Conservation (phyloP, 2,113 vertebrate species). For the Corydoras maculifer region DNA sequence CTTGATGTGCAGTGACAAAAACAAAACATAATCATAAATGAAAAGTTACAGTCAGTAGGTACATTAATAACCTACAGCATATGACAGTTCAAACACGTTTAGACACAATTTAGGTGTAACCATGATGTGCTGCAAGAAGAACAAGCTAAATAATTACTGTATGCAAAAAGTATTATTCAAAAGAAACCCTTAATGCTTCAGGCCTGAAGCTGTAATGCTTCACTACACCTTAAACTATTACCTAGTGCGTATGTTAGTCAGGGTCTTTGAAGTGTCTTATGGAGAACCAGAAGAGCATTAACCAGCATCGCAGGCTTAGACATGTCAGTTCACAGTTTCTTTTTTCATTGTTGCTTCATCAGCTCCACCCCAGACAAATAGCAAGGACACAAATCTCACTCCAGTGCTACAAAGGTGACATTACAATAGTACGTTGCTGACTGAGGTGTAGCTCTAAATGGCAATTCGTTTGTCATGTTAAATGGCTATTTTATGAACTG, state of each 20-base stretch:
- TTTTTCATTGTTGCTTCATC: constrained; percentile 36
- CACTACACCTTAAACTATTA: constrained; percentile 12
- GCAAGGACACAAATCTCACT: constrained; percentile 21
- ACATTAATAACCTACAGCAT: too few species aligned
- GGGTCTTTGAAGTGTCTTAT: constrained; percentile 38
- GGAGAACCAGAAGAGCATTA: constrained; percentile 44
- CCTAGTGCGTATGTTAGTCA: constrained; percentile 17
- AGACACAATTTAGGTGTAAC: too few species aligned
- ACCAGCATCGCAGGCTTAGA: constrained; percentile 41
- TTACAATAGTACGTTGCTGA: constrained; percentile 11
- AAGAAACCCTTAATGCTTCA: constrained; percentile 21
- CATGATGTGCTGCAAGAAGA: constrained; percentile 14
- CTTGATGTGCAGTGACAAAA: too few species aligned
- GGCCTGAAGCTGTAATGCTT: neutral
- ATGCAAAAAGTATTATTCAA: constrained; percentile 34
- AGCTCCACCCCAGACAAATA: constrained; percentile 36
- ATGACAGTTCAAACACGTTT: too few species aligned
- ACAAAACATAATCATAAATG: too few species aligned
- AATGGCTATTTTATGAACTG: neutral
- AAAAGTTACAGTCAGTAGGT: too few species aligned
- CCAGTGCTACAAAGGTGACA: neutral
- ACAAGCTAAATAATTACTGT: constrained; percentile 28
- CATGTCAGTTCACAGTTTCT: constrained; percentile 40
- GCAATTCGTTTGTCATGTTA: neutral
- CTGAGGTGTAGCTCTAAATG: constrained; percentile 3